Conservation (phyloP, 2,113 vertebrate genomes). For the Dipodomys stephensi region DNA sequence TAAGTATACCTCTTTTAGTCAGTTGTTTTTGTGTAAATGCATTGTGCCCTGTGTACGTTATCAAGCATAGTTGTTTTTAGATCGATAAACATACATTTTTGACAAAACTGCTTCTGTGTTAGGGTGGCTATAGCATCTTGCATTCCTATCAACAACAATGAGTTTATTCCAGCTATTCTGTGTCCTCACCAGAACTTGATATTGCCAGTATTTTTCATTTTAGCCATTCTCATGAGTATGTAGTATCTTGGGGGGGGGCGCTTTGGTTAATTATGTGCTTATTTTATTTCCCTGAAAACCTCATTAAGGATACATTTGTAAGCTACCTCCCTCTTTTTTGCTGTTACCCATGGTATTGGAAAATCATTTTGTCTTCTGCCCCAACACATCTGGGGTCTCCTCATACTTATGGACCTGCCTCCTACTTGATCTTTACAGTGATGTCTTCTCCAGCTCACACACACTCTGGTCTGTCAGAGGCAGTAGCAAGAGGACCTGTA, state of each 20-base stretch:
- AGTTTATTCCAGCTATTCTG: background rate
- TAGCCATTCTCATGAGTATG: background rate
- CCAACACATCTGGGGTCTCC: background rate
- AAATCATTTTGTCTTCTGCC: background rate
- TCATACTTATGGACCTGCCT: background rate
- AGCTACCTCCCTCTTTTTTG: background rate
- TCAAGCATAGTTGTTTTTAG: too few species aligned
- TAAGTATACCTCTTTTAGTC: too few species aligned
- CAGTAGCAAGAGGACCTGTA: background rate
- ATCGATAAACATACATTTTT: too few species aligned
- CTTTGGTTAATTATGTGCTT: background rate
- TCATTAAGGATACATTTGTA: background rate
- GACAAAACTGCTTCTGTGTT: background rate
- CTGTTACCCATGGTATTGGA: background rate
- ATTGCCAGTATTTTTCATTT: background rate
- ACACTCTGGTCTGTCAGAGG: background rate
- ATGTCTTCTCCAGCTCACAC: background rate
- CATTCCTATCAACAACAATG: background rate
- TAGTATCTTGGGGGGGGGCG: background rate
- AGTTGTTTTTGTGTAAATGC: too few species aligned
- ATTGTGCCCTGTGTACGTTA: too few species aligned
- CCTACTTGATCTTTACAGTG: background rate
- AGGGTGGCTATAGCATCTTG: background rate
- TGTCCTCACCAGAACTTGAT: background rate
- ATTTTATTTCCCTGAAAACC: constrained; percentile 29